These are phyloP conservation scores for Aramus guarauna DNA, from an alignment of 2,113 vertebrate genomes.

Conservation along the genomic window DNA sequence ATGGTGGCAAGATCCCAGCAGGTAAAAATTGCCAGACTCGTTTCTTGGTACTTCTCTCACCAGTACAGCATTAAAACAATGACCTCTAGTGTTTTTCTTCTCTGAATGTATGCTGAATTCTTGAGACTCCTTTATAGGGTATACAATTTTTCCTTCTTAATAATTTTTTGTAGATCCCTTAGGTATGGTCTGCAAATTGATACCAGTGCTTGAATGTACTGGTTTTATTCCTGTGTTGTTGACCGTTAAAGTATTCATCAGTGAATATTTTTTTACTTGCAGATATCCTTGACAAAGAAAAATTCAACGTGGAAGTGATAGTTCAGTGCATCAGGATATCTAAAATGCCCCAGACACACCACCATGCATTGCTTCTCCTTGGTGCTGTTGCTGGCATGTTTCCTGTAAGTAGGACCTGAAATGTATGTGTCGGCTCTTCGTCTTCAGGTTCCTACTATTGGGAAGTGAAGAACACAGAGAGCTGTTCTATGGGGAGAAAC, in stretches of 20 bases:
- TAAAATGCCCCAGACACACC: conserved; percentile 92
- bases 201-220: not conserved
- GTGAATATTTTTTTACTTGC: not conserved
- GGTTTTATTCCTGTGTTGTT: not conserved
- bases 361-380: conserved; percentile 92
- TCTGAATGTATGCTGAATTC: not conserved
- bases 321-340: conserved; percentile 91
- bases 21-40: conserved; percentile 61
- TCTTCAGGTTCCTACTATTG: not conserved
- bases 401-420: conserved; percentile 79
- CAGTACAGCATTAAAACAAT: not conserved
- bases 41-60: not conserved
- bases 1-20: conserved; percentile 72
- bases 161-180: not conserved
- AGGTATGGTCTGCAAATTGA: not conserved
- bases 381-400: conserved; percentile 87
- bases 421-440: accelerated
- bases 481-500: not conserved
- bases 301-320: conserved; percentile 93
- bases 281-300: conserved; percentile 90
- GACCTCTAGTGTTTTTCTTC: not conserved
- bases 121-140: not conserved
- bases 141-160: not conserved
- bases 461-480: not conserved
- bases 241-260: not conserved